Conservation (phyloP, 2,888 invertebrate genomes). For the Catocala nupta region DNA sequence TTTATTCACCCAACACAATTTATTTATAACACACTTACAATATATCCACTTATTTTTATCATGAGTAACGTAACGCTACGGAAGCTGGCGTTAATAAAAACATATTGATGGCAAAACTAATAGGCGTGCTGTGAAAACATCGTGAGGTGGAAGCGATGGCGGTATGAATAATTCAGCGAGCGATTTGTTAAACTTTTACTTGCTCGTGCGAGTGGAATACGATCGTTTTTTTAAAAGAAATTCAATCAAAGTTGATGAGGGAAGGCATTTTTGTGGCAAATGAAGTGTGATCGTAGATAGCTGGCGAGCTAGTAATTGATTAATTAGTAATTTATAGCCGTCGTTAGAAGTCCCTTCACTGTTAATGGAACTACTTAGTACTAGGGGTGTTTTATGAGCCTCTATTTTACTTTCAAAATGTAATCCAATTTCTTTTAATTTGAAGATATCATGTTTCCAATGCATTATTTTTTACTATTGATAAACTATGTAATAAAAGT, state of each 20-base stretch:
- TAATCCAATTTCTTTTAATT: too few relatives aligned
- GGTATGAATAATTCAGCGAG: slow-evolving; percentile 75
- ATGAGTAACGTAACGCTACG: slow-evolving; percentile 47
- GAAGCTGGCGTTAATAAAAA: slow-evolving; percentile 41
- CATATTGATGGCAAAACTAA: slow-evolving; percentile 47
- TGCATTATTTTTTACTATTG: too few relatives aligned
- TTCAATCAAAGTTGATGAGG: neutral
- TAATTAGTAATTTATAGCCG: neutral
- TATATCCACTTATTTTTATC: slow-evolving; percentile 53
- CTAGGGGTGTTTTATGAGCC: too few relatives aligned
- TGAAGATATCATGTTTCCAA: too few relatives aligned
- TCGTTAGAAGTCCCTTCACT: neutral
- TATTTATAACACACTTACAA: slow-evolving; percentile 52
- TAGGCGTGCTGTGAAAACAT: slow-evolving; percentile 56
- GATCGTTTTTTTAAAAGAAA: slow-evolving; percentile 37
- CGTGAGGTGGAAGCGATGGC: slow-evolving; percentile 69
- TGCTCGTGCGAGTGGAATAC: slow-evolving; percentile 57
- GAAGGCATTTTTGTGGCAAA: neutral
- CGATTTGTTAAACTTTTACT: slow-evolving; percentile 71
- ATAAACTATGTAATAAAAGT: too few relatives aligned
- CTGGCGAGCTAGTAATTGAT: neutral
- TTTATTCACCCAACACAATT: slow-evolving; percentile 29
- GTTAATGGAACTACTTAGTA: too few relatives aligned
- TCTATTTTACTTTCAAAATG: too few relatives aligned
- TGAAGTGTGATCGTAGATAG: neutral